These are phyloP conservation scores for Strigamia maritima DNA, from an alignment of 2,888 invertebrate species.

Conservation along the genomic window DNA sequence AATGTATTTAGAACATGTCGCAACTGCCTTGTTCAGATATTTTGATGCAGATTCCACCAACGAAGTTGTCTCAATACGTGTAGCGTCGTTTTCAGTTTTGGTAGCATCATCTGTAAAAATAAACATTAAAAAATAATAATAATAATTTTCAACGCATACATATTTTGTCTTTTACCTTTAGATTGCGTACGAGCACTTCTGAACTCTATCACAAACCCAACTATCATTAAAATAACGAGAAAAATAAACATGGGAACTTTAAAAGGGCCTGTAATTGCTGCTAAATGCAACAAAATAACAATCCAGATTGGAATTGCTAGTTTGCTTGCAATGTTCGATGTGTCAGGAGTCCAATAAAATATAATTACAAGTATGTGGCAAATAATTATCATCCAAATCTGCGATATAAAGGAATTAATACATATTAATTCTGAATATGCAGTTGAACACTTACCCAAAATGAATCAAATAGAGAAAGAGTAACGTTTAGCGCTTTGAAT, in stretches of 20 bases:
- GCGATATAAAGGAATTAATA: constrained; percentile 49
- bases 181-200: constrained; percentile 47
- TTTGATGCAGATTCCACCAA: not conserved
- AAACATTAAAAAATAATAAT: not conserved
- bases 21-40: not conserved
- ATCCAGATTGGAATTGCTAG: constrained; percentile 71
- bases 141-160: too few relatives aligned
- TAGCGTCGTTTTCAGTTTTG: not conserved
- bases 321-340: constrained; percentile 58
- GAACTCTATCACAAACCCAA: constrained; percentile 66
- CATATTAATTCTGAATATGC: not conserved
- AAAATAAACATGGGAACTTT: constrained; percentile 71
- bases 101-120: not conserved
- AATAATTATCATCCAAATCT: constrained; percentile 66
- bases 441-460: constrained; percentile 48
- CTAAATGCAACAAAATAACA: constrained; percentile 68
- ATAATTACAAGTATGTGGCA: constrained; percentile 69
- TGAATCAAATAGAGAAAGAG: constrained; percentile 50
- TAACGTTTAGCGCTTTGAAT: constrained; percentile 47
- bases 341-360: constrained; percentile 71
- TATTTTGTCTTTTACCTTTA: not conserved
- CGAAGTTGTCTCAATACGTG: not conserved
- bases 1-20: not conserved
- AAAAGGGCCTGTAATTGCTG: constrained; percentile 70
- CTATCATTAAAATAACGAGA: constrained; percentile 63